Evolutionary conservation across 2,113 vertebrate species (phyloP), one percentile per base, ranked within the genome.

Genomic region (Eonycteris spelaea): DNA sequence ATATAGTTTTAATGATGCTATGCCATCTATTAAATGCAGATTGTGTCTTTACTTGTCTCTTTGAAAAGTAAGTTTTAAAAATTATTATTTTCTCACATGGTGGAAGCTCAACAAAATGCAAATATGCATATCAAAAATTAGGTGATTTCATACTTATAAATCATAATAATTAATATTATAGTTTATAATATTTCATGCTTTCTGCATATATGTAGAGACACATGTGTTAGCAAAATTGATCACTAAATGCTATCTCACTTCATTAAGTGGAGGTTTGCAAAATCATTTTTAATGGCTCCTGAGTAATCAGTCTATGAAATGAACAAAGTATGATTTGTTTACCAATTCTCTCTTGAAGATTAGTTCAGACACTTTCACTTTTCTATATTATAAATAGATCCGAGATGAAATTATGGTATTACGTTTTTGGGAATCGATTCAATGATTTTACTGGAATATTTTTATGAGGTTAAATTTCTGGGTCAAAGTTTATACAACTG

Each of bases 291-390:
- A 97, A 95, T 95, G 93, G 55, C 45, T 89, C 94, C 73, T 78
- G 74, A 71, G 19, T 94, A 91, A 96, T 96, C 83, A 96, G 10
- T 97, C 84, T 90, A 48, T 48, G 18, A 95, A 92, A 90, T 70
- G 40, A 80, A 97, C 84, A 97, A 96, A 91, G 61, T 43, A 38
- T 94, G 91, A 95, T 97, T 95, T 94, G 94, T 96, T 92, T 95
- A 83, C 63, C 70, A 87, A 95, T 96, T 96, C 85, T 83, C 21
- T 33, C 75, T 87, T 84, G 61, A 92, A 95, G 63, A 55, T 94
- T 95, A 95, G 43, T 87, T 90, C 51, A 94, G 63, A 33, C 45
- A 84, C 35, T 91, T 95, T 11, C 14, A 87, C 21, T 86, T 95
- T 89, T 55, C 74, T 55, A 77, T 65, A 33, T 71, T 80, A 55